Conservation (phyloP, 2,797 vertebrate species). For the Hemitrygon akajei region DNA sequence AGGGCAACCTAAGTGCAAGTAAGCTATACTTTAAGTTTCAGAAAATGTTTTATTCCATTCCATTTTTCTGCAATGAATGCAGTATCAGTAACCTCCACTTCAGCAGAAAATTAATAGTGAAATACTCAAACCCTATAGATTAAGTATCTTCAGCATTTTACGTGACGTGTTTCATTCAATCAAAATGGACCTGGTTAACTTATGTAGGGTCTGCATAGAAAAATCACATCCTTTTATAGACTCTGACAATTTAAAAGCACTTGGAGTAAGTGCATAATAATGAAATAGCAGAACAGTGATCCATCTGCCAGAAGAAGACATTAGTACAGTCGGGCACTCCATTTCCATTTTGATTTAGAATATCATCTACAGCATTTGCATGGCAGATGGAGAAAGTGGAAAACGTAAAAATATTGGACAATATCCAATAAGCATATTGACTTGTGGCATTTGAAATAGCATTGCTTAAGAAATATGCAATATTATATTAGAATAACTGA, state of each 20-base stretch:
- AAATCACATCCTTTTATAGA: slow-evolving; percentile 6
- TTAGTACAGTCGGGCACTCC: background rate
- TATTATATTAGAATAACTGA: background rate
- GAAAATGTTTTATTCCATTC: background rate
- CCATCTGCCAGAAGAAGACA: background rate
- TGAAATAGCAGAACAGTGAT: background rate
- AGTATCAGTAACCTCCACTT: background rate
- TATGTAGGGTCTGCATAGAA: background rate
- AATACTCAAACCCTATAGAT: background rate
- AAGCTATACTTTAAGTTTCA: background rate
- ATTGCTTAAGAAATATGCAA: background rate
- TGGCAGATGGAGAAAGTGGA: background rate
- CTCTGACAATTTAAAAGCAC: slow-evolving; percentile 25
- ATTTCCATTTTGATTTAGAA: slow-evolving; percentile 25
- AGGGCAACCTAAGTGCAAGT: background rate
- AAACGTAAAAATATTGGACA: background rate
- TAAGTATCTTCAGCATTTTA: background rate
- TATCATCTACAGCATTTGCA: background rate
- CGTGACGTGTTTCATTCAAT: background rate
- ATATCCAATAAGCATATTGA: background rate
- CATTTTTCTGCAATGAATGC: background rate
- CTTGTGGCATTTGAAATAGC: background rate
- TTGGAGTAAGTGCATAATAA: slow-evolving; percentile 9
- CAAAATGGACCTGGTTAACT: background rate
- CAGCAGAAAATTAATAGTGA: background rate